These are phyloP conservation scores for Temnothorax ravouxi DNA, from an alignment of 2,888 invertebrate genomes.

Conservation along the genomic window DNA sequence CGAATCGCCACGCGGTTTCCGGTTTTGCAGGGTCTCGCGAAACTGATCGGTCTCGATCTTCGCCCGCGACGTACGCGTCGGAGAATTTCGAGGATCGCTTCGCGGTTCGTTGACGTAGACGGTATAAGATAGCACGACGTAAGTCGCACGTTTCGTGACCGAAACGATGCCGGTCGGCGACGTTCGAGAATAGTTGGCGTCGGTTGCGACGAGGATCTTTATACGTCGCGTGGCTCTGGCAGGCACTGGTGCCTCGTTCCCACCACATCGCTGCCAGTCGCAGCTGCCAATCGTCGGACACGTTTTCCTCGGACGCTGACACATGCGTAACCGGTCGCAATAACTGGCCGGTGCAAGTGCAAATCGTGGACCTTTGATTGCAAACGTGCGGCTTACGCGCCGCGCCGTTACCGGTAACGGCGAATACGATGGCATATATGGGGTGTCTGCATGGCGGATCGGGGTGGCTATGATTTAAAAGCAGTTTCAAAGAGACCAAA, in stretches of 20 bases:
- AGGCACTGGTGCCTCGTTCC: not conserved
- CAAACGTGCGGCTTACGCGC: not conserved
- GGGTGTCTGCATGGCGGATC: not conserved
- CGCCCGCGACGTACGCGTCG: not conserved
- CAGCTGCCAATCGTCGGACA: conserved; percentile 23
- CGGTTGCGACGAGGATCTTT: conserved; percentile 8
- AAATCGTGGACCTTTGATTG: not conserved
- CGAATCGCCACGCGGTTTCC: not conserved
- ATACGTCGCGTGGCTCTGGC: not conserved
- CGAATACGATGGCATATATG: not conserved
- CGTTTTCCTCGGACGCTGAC: not conserved
- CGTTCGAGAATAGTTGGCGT: conserved; percentile 26
- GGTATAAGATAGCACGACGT: not conserved
- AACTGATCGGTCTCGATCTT: not conserved
- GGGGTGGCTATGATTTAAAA: not conserved
- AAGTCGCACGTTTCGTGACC: not conserved
- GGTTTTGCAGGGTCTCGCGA: not conserved
- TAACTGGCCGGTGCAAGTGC: not conserved
- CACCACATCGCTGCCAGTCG: conserved; percentile 24
- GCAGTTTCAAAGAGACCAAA: not conserved
- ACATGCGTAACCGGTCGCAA: conserved; percentile 20
- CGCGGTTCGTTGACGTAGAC: not conserved
- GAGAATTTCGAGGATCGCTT: not conserved
- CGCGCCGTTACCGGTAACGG: too few species aligned
- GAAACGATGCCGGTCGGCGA: conserved; percentile 5